These are phyloP conservation scores for Esox masquinongy DNA, from an alignment of 2,797 vertebrate species.

Conservation along the genomic window DNA sequence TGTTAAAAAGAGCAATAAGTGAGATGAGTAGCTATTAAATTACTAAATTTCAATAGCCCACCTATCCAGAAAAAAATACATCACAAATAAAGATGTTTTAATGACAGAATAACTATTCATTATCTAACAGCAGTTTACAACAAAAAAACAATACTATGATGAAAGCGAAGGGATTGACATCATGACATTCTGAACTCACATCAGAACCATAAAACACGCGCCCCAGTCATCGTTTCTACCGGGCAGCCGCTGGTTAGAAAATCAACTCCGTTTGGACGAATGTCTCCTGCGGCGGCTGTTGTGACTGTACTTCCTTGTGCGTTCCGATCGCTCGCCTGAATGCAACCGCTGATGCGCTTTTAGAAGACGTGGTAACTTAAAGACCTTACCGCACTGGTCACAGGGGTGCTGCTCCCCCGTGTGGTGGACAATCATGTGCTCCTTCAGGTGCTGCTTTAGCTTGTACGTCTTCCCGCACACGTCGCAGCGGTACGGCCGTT, in stretches of 20 bases:
- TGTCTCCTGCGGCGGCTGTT: not conserved
- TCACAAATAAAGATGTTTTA: not conserved
- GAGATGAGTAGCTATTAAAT: not conserved
- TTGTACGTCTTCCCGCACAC: constrained; percentile 74
- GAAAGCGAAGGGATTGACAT: not conserved
- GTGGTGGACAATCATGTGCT: constrained; percentile 70
- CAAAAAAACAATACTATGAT: not conserved
- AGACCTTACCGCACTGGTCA: constrained; percentile 68
- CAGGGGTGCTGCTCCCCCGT: constrained; percentile 69
- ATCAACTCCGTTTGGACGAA: constrained; percentile 2
- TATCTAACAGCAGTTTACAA: not conserved
- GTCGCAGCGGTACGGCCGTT: constrained; percentile 71
- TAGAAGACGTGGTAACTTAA: constrained; percentile 65
- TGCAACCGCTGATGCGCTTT: constrained; percentile 72
- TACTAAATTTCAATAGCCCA: not conserved
- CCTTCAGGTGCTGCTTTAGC: constrained; percentile 69
- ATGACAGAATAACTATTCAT: not conserved
- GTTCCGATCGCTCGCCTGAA: constrained; percentile 59
- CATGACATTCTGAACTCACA: not conserved
- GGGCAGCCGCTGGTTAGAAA: not conserved
- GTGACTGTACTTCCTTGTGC: constrained; percentile 41
- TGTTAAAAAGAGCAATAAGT: not conserved
- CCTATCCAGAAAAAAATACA: not conserved
- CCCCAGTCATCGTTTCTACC: not conserved
- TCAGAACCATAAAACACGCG: not conserved